Evolutionary conservation across 1,140 invertebrate genomes (phyloP).

Genomic region (Contarinia nasturtii): DNA sequence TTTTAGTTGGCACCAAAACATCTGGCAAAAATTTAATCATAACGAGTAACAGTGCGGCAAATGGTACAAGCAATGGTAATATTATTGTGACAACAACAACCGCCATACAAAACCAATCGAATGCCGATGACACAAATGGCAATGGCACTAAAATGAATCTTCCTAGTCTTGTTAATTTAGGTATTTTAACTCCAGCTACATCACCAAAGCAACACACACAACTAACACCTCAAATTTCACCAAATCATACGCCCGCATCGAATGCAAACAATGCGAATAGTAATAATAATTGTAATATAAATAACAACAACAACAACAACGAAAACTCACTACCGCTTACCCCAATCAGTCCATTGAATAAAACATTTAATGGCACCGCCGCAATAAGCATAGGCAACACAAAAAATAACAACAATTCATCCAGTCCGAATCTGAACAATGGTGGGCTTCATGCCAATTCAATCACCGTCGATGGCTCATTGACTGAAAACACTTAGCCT

Average conservation of each 20-base stretch:
- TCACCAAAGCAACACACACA: conserved; percentile 24
- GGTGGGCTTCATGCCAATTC: neutral
- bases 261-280: conserved; percentile 1
- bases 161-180: conserved; percentile 24
- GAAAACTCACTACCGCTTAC: conserved; percentile 5
- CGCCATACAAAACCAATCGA: conserved; percentile 1
- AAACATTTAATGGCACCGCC: conserved; percentile 1
- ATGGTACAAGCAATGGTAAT: conserved; percentile 3
- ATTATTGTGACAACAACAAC: conserved; percentile 3
- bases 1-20: conserved; percentile 4
- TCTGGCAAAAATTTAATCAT: conserved; percentile 22
- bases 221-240: neutral
- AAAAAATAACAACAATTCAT: conserved; percentile 8
- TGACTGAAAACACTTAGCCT: conserved; percentile 23
- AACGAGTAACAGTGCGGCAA: conserved; percentile 8
- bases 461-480: conserved; percentile 7
- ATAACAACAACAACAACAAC: conserved; percentile 1
- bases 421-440: conserved; percentile 5
- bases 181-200: conserved; percentile 30
- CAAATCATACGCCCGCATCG: neutral
- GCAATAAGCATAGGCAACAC: conserved; percentile 4
- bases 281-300: conserved; percentile 1
- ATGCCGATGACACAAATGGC: conserved; percentile 9
- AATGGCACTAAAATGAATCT: conserved; percentile 18
- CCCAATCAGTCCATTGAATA: conserved; percentile 10